Evolutionary conservation across 2,113 vertebrate species (phyloP).

Genomic region (Penelope pileata): DNA sequence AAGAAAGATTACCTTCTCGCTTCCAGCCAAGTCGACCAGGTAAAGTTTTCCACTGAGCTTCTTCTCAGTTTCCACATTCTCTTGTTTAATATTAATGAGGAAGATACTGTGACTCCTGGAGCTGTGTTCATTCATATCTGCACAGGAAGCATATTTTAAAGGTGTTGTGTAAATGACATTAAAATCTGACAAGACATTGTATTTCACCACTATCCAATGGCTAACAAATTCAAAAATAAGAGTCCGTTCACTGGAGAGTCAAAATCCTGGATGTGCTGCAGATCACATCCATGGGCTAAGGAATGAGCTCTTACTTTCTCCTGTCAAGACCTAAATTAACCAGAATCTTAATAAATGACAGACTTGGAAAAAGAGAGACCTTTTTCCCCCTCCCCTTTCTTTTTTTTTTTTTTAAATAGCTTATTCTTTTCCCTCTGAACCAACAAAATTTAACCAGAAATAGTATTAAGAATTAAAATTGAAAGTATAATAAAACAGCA

Average conservation of each 20-base stretch:
- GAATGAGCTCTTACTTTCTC: not conserved
- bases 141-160: slow-evolving; percentile 16
- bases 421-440: not conserved
- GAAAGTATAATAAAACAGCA: not conserved
- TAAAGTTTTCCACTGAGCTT: slow-evolving; percentile 97
- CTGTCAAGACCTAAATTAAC: not conserved
- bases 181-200: not conserved
- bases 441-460: not conserved
- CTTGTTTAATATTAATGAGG: slow-evolving; percentile 95
- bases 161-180: not conserved
- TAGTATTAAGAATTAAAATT: not conserved
- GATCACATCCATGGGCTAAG: no score
- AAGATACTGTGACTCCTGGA: slow-evolving; percentile 98
- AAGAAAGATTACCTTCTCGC: slow-evolving; percentile 87
- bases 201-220: not conserved
- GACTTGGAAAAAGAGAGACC: accelerated
- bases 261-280: not conserved
- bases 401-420: not conserved
- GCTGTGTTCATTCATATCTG: slow-evolving; percentile 99
- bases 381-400: no score
- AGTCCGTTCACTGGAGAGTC: not conserved
- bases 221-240: not conserved
- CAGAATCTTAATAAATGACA: not conserved
- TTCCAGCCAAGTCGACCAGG: slow-evolving; percentile 95
- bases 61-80: slow-evolving; percentile 94